phyloP scores from a whole-genome alignment of 2,888 invertebrate species.

The Tupiocoris notatus region DNA sequence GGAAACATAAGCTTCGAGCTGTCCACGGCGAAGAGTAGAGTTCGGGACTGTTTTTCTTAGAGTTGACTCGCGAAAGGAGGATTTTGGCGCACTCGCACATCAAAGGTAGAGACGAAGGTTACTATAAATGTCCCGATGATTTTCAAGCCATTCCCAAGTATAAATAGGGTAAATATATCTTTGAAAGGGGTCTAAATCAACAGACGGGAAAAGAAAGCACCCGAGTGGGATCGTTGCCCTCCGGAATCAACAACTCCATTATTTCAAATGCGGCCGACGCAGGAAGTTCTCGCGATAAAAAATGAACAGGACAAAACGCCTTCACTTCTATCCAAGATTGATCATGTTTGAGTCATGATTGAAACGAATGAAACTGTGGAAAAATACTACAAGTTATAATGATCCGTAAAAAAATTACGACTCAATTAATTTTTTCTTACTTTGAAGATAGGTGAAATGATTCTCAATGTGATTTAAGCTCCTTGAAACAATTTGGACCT shows the following conservation, averaged over 20 bases:
- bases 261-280: neutral
- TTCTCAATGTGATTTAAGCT: no score
- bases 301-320: no score
- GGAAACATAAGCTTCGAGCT: neutral
- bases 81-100: neutral
- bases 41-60: neutral
- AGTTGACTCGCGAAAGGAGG: neutral
- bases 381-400: no score
- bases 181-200: slow-evolving; percentile 20
- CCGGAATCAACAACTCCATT: slow-evolving; percentile 35
- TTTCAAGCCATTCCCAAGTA: slow-evolving; percentile 17
- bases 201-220: slow-evolving; percentile 17
- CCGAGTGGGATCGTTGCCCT: slow-evolving; percentile 5
- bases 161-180: slow-evolving; percentile 33
- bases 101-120: neutral
- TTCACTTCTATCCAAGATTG: no score
- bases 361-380: no score
- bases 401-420: no score
- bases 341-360: no score
- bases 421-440: no score
- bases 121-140: neutral
- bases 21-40: neutral
- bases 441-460: no score
- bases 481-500: no score
- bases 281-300: neutral